phyloP scores from a whole-genome alignment of 2,113 vertebrate genomes.

The Lampris megalopsis region DNA sequence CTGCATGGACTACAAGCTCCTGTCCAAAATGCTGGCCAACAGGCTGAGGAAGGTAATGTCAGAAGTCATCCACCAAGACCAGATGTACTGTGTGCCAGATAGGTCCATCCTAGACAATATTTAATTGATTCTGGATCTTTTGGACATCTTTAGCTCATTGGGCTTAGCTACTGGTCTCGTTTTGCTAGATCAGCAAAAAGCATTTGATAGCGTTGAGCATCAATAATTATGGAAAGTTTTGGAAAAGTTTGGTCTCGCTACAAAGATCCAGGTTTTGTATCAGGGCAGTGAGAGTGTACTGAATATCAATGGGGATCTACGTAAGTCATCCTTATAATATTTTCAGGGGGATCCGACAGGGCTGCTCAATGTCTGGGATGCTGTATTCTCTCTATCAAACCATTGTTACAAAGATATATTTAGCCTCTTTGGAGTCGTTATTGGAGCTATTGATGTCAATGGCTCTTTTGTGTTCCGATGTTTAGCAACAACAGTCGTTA shows the following conservation, averaged over 20 bases:
- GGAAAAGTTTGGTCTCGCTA: background rate
- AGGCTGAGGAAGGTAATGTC: background rate
- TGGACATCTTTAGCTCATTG: background rate
- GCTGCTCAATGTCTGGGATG: constrained; percentile 18
- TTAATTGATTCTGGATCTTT: background rate
- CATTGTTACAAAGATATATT: background rate
- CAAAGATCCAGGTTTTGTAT: constrained; percentile 7
- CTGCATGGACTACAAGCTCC: constrained; percentile 9
- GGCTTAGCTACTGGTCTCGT: background rate
- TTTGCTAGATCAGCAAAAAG: background rate
- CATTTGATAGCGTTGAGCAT: background rate
- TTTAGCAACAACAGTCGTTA: too few species aligned
- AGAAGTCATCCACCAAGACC: background rate
- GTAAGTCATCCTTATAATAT: background rate
- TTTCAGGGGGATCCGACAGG: constrained; percentile 11
- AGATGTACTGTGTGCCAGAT: background rate
- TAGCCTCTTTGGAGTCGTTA: too few species aligned
- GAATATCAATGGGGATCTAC: background rate
- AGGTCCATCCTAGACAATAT: background rate
- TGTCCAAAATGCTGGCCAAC: constrained; percentile 12
- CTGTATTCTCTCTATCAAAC: constrained; percentile 5
- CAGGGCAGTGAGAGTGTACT: constrained; percentile 4
- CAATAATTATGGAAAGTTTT: background rate
- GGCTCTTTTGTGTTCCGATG: too few species aligned
- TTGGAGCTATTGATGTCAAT: too few species aligned